Conservation (phyloP, 2,888 invertebrate species). For the Pogonocherus hispidulus region DNA sequence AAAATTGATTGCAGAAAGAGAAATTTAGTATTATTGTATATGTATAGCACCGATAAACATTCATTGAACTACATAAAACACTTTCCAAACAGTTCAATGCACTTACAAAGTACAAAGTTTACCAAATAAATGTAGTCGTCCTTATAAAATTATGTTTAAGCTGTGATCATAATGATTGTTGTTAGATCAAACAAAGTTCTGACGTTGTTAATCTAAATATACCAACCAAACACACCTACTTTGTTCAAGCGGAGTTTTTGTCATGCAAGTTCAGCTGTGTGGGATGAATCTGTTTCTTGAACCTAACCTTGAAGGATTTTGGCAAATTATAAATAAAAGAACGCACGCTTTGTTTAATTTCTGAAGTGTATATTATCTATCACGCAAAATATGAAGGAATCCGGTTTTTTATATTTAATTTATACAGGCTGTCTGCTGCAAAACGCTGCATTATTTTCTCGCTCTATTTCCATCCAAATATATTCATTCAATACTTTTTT, state of each 20-base stretch:
- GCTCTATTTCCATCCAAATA: too few relatives aligned
- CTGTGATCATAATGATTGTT: not conserved
- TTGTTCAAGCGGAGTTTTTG: not conserved
- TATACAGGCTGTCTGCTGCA: too few relatives aligned
- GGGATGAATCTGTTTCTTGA: conserved; percentile 6
- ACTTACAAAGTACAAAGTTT: not conserved
- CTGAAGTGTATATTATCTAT: too few relatives aligned
- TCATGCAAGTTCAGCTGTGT: not conserved
- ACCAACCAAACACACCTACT: not conserved
- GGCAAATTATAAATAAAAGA: not conserved
- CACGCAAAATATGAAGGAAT: too few relatives aligned
- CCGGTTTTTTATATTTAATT: too few relatives aligned
- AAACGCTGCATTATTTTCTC: too few relatives aligned
- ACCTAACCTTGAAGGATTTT: not conserved
- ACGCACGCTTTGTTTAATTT: too few relatives aligned
- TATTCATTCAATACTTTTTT: too few relatives aligned
- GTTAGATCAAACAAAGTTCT: not conserved
- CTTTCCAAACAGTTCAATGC: not conserved
- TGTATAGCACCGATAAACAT: too few relatives aligned
- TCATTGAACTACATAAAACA: not conserved
- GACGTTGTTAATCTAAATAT: not conserved
- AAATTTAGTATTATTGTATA: too few relatives aligned
- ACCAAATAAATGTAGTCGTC: not conserved
- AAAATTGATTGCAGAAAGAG: too few relatives aligned
- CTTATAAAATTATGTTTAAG: not conserved